These are phyloP conservation scores for Mythimna lalbum DNA, from an alignment of 2,888 invertebrate species.

Conservation along the genomic window DNA sequence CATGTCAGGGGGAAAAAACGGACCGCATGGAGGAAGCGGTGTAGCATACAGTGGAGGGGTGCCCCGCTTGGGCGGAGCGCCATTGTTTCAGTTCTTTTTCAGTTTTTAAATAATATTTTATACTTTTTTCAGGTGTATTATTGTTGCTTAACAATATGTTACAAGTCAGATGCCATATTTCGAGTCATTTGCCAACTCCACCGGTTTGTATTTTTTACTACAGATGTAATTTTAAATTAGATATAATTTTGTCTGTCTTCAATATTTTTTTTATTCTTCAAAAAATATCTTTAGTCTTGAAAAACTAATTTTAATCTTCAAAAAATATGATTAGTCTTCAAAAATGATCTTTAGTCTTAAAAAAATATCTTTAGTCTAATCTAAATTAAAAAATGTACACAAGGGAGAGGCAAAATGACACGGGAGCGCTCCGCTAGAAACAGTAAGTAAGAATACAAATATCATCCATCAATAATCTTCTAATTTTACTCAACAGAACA, in stretches of 20 bases:
- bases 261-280: too few species aligned
- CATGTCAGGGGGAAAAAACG: not conserved
- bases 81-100: not conserved
- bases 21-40: too few species aligned
- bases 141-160: conserved; percentile 54
- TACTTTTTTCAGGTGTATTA: conserved; percentile 69
- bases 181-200: conserved; percentile 77
- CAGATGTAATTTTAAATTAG: not conserved
- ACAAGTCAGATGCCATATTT: conserved; percentile 72
- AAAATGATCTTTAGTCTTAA: not conserved
- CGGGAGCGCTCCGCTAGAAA: too few species aligned
- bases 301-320: too few species aligned
- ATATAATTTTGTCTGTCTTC: too few species aligned
- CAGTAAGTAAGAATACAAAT: too few species aligned
- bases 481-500: conserved; percentile 73
- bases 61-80: too few species aligned
- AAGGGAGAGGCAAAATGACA: too few species aligned
- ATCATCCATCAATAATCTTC: too few species aligned
- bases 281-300: not conserved
- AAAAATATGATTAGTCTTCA: too few species aligned
- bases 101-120: not conserved
- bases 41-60: too few species aligned
- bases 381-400: too few species aligned
- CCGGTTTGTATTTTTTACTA: conserved; percentile 69
- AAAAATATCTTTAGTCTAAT: not conserved